phyloP scores from a whole-genome alignment of 2,888 invertebrate genomes.

The Heliconius erato region DNA sequence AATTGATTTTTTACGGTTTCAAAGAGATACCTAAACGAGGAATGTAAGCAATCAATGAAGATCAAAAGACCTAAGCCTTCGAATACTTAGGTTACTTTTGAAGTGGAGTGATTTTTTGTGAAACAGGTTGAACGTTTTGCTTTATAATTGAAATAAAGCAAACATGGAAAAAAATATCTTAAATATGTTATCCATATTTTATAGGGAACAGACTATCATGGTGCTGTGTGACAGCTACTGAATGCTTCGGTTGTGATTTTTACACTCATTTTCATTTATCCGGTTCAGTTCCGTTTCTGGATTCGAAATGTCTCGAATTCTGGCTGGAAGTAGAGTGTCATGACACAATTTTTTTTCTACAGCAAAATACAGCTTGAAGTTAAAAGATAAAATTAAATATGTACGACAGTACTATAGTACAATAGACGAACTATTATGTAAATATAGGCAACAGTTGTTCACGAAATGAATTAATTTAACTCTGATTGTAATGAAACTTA shows the following conservation, averaged over 20 bases:
- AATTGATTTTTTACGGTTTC: slow-evolving; percentile 47
- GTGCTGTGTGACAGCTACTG: no score
- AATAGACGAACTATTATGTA: background rate
- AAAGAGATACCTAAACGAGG: slow-evolving; percentile 46
- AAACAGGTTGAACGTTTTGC: background rate
- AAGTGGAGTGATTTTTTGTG: slow-evolving; percentile 10
- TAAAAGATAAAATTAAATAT: background rate
- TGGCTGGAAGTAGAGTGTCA: no score
- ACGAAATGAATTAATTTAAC: background rate
- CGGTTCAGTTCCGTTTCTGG: no score
- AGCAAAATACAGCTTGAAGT: background rate
- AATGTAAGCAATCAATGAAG: slow-evolving; percentile 47
- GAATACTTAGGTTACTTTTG: slow-evolving; percentile 25
- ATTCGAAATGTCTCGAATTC: no score
- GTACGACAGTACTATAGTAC: background rate
- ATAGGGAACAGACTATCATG: no score
- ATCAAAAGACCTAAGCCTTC: slow-evolving; percentile 47
- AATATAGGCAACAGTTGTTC: background rate
- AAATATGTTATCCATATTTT: no score
- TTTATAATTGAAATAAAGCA: slow-evolving; percentile 5
- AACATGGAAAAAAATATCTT: background rate
- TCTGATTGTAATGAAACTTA: background rate
- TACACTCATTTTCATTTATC: no score
- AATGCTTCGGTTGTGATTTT: no score
- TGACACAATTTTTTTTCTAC: no score